Evolutionary conservation across 2,113 vertebrate species (phyloP), one percentile per base, ranked within the genome.

Genomic region (Setophaga petechia): DNA sequence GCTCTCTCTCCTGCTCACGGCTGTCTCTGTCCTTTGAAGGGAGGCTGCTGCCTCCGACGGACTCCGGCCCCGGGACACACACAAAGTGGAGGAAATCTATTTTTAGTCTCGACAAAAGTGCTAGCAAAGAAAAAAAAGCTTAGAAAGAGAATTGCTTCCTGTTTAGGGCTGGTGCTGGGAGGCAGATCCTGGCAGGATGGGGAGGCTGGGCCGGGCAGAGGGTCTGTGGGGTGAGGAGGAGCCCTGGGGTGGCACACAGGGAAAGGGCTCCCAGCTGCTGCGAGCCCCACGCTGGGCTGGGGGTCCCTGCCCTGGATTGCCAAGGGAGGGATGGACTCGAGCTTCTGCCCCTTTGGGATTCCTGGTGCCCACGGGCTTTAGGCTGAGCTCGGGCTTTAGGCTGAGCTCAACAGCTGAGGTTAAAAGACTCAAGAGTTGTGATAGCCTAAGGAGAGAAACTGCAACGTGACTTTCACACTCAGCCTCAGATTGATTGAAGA

Each of bases 121-220:
- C 59, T 71, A 27, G 74, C 77, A 16, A 77, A 84, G 66, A 61
- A 57, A 65, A 66, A 27, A 43, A 58, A 71, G 16, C 18, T 87
- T 90, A 27, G 47, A 86, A 94, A 90, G 85, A 87, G 82, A 95
- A 89, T 79, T 54, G 37, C 44, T 95, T 96, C 94, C 94, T 90
- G 68, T 68, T 87, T 87, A 71, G 81, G 54, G 71, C 78, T 78
- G 55, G 55, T 80, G 39, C 46, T 78, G 58, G 73, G 68, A 77
- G 74, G 92, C 85, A 84, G 47, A 57, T 44, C 44, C 89, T 86
- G 77, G 35, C 57, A 19, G 82, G 86, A 41, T 11, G 8, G 69
- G 43, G 79, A 67, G 73, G 39, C 54, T 21, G 2, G 2, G 71
- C 35, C 54, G 55, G 27, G 73, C 62, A 47, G n/a, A 14, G 51